Evolutionary conservation across 1,140 invertebrate genomes (phyloP).

Genomic region (Berghia stephanieae): DNA sequence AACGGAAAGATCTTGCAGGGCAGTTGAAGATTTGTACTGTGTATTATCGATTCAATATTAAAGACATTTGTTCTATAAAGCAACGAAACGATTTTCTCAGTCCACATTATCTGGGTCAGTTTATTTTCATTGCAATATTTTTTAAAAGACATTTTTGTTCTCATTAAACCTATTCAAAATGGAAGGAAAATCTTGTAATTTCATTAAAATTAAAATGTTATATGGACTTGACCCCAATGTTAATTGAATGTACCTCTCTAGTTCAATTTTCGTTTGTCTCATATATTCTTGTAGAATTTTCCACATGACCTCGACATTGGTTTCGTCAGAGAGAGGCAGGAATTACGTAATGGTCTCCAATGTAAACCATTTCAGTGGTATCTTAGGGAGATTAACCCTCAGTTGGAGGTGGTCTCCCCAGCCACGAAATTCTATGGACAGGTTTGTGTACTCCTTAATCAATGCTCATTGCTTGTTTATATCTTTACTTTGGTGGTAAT

Average conservation of each 20-base stretch:
- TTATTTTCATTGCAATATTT: not conserved
- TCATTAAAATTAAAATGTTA: too few species aligned
- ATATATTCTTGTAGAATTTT: conserved; percentile 72
- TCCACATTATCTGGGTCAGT: too few species aligned
- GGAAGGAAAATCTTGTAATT: not conserved
- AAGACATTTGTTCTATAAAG: too few species aligned
- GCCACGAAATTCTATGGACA: conserved; percentile 19
- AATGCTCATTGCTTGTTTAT: not conserved
- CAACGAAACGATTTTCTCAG: too few species aligned
- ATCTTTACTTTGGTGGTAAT: not conserved
- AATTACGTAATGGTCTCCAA: conserved; percentile 78
- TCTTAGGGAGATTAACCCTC: conserved; percentile 94
- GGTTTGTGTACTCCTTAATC: not conserved
- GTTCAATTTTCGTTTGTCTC: not conserved
- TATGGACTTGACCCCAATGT: not conserved
- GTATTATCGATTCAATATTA: too few species aligned
- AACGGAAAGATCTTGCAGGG: too few species aligned
- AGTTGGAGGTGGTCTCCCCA: conserved; percentile 74
- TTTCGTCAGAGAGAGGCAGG: conserved; percentile 82
- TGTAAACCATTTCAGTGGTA: conserved; percentile 99
- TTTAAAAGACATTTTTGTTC: not conserved
- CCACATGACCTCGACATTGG: conserved; percentile 76
- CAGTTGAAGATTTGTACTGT: too few species aligned
- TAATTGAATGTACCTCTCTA: too few species aligned
- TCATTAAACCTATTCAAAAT: not conserved